Conservation (phyloP, 2,797 vertebrate species). For the Lutjanus argentimaculatus region DNA sequence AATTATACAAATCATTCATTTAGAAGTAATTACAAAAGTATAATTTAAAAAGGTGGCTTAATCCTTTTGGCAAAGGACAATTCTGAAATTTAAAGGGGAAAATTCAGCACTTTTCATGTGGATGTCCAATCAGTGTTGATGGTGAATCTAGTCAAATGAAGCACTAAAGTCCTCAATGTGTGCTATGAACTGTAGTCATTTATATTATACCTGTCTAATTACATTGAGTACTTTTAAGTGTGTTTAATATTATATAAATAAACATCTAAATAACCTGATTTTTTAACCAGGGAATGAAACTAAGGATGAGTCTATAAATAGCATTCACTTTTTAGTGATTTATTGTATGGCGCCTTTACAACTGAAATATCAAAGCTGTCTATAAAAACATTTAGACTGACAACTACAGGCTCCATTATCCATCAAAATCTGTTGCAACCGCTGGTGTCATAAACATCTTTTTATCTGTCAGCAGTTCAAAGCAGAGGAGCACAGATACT, state of each 20-base stretch:
- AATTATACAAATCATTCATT: neutral
- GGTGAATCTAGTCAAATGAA: too few species aligned
- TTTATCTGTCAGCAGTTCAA: constrained; percentile 61
- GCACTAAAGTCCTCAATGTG: too few species aligned
- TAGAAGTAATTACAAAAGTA: neutral
- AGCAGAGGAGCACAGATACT: constrained; percentile 55
- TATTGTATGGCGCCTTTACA: constrained; percentile 8
- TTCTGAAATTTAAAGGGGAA: neutral
- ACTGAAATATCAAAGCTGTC: constrained; percentile 25
- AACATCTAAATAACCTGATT: neutral
- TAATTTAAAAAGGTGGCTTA: neutral
- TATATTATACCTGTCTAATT: neutral
- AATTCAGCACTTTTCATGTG: too few species aligned
- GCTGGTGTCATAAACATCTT: constrained; percentile 52
- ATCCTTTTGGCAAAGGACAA: neutral
- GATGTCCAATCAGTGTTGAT: too few species aligned
- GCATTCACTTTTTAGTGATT: neutral
- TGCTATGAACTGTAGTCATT: neutral
- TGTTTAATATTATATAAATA: neutral
- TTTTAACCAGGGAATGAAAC: neutral
- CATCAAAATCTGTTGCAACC: constrained; percentile 50
- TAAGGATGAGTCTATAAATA: constrained; percentile 1
- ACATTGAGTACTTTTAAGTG: neutral
- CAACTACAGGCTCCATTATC: constrained; percentile 41
- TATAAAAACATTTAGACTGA: constrained; percentile 41